Evolutionary conservation across 2,888 invertebrate genomes (phyloP).

Genomic region (Melanotus villosus): DNA sequence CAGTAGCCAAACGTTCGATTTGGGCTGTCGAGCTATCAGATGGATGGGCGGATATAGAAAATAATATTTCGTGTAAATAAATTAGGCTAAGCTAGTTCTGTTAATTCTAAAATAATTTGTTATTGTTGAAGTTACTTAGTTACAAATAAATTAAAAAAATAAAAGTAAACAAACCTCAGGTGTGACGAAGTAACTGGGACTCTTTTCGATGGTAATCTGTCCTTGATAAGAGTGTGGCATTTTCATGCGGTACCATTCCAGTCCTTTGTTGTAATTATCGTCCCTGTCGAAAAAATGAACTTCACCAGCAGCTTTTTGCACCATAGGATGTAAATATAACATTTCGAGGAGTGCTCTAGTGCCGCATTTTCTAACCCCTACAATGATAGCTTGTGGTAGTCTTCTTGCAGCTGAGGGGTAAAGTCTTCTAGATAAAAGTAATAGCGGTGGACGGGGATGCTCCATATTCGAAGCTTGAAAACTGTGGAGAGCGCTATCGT

Average conservation of each 20-base stretch:
- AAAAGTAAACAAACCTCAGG: constrained; percentile 83
- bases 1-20: too few species aligned
- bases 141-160: too few species aligned
- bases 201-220: constrained; percentile 97
- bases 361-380: constrained; percentile 97
- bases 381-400: constrained; percentile 76
- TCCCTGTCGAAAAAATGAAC: constrained; percentile 98
- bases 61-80: too few species aligned
- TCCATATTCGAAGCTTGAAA: constrained; percentile 74
- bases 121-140: too few species aligned
- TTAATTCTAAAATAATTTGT: too few species aligned
- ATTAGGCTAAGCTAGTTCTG: too few species aligned
- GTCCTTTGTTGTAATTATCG: constrained; percentile 91
- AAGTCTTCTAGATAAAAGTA: constrained; percentile 63
- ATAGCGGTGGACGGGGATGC: constrained; percentile 66
- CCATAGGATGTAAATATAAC: constrained; percentile 93
- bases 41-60: too few species aligned
- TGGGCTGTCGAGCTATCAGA: too few species aligned
- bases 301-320: constrained; percentile 94
- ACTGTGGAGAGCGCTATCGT: constrained; percentile 88
- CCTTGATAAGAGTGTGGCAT: constrained; percentile 95
- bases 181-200: constrained; percentile 97
- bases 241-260: constrained; percentile 95
- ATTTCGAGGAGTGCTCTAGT: constrained; percentile 97
- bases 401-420: constrained; percentile 77